Percentiles rank a stretch among this genome's conserved stretches.
phyloP scores from a whole-genome alignment of 2,797 vertebrate species.

The Chiloscyllium punctatum region DNA sequence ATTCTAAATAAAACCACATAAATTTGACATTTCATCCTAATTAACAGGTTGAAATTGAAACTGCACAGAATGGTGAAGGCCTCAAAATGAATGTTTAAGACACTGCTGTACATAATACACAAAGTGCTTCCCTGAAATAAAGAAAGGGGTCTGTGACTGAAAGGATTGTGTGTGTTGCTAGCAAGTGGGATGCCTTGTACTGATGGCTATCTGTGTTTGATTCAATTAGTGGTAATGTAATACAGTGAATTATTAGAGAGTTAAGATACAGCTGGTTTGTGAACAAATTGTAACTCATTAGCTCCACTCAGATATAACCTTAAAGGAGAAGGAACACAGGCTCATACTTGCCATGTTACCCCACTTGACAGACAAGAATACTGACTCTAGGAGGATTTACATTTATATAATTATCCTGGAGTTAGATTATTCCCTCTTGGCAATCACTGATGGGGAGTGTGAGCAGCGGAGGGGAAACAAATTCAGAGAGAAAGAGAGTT shows the following conservation, averaged over 20 bases:
- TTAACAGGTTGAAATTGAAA: neutral
- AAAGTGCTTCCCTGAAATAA: neutral
- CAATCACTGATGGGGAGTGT: neutral
- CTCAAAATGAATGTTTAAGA: neutral
- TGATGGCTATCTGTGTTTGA: conserved; percentile 17
- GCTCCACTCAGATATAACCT: conserved; percentile 5
- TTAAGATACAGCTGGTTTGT: conserved; percentile 28
- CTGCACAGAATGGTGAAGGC: too few relatives aligned
- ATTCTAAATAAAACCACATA: neutral
- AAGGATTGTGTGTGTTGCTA: neutral
- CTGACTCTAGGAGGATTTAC: neutral
- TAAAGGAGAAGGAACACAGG: neutral
- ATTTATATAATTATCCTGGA: neutral
- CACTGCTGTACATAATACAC: neutral
- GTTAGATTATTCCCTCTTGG: neutral
- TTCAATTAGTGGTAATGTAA: conserved; percentile 34
- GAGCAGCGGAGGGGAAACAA: neutral
- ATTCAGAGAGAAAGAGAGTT: neutral
- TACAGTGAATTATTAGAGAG: conserved; percentile 20
- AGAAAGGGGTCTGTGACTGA: neutral
- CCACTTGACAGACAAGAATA: neutral
- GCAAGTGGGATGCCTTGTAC: neutral
- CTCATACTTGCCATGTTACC: neutral
- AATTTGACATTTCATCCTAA: neutral
- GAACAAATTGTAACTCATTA: conserved; percentile 32